Evolutionary conservation across 2,888 invertebrate species (phyloP).

Genomic region (Microctonus brassicae): DNA sequence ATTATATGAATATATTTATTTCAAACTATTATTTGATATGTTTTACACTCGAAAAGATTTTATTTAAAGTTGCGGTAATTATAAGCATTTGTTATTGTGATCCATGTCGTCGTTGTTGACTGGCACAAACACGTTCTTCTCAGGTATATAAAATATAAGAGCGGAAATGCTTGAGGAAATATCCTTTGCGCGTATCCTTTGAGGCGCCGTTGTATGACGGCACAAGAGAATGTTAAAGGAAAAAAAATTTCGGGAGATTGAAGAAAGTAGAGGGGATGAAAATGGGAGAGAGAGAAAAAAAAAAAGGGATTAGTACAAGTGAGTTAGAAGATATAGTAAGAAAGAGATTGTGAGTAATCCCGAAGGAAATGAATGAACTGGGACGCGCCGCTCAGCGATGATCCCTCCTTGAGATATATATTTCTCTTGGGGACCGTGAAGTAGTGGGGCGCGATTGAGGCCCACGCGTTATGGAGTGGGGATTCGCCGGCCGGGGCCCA

Average conservation of each 20-base stretch:
- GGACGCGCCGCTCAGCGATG: conserved; percentile 40
- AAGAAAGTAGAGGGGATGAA: background rate
- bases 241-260: no score
- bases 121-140: background rate
- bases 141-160: conserved; percentile 6
- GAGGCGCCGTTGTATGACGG: background rate
- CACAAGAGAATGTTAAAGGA: background rate
- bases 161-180: conserved; percentile 17
- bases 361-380: conserved; percentile 44
- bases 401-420: conserved; percentile 43
- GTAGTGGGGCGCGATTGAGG: conserved; percentile 28
- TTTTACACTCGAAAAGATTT: background rate
- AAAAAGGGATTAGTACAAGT: background rate
- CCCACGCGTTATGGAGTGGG: background rate
- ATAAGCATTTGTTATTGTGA: conserved; percentile 15
- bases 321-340: background rate
- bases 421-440: conserved; percentile 29
- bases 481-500: conserved; percentile 29
- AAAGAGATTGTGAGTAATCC: conserved; percentile 2
- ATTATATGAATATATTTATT: no score
- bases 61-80: conserved; percentile 10
- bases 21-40: no score
- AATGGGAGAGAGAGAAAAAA: background rate
- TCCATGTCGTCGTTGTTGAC: background rate
- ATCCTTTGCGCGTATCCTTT: background rate